These are phyloP conservation scores for Sebastiscus albofasciatus DNA, from an alignment of 2,797 vertebrate species.

Conservation along the genomic window DNA sequence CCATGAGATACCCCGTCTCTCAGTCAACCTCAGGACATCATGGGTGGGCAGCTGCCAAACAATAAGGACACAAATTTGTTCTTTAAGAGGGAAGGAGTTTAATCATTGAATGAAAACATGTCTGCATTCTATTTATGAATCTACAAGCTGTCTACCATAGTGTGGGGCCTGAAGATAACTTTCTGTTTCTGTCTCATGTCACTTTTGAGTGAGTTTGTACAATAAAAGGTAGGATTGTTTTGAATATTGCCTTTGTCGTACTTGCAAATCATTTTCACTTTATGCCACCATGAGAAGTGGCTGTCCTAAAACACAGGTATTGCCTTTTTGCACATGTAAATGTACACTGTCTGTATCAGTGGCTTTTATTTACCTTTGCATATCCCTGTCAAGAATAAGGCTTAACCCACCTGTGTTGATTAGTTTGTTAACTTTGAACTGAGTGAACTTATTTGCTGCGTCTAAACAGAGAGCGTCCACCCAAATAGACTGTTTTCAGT, in stretches of 20 bases:
- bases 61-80: conserved; percentile 57
- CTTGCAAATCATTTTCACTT: neutral
- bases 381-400: conserved; percentile 15
- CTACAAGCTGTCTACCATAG: neutral
- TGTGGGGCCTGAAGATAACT: neutral
- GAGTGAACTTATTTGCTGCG: conserved; percentile 76
- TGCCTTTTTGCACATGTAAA: neutral
- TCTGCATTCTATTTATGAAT: conserved; percentile 67
- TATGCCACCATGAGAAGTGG: neutral
- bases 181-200: conserved; percentile 36
- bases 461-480: conserved; percentile 70
- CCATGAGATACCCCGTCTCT: conserved; percentile 37
- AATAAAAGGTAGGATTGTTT: neutral
- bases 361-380: neutral
- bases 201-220: conserved; percentile 6
- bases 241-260: neutral
- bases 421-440: conserved; percentile 69
- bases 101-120: conserved; percentile 73
- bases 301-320: neutral
- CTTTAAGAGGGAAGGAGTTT: conserved; percentile 51
- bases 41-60: conserved; percentile 51
- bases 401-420: conserved; percentile 9
- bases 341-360: neutral
- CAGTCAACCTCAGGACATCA: conserved; percentile 46
- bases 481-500: conserved; percentile 77